phyloP scores from a whole-genome alignment of 1,140 invertebrate genomes.

The Drosophila asahinai region DNA sequence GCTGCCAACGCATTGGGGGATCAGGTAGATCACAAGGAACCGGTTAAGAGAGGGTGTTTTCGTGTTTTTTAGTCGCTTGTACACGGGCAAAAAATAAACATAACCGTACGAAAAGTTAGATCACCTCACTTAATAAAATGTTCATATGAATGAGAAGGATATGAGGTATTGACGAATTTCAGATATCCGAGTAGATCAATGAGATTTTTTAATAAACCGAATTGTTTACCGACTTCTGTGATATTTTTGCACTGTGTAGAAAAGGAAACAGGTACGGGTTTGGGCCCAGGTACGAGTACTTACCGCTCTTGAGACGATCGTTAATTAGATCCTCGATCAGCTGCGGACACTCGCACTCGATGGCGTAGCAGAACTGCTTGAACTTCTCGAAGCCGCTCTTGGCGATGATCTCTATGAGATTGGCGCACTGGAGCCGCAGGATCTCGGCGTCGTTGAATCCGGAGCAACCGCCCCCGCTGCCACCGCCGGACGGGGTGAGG shows the following conservation, averaged over 20 bases:
- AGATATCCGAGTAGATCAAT: too few relatives aligned
- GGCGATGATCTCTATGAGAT: conserved; percentile 86
- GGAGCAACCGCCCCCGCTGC: conserved; percentile 27
- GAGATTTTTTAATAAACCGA: not conserved
- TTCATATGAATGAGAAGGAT: not conserved
- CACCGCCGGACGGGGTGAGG: conserved; percentile 69
- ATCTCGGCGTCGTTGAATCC: conserved; percentile 76
- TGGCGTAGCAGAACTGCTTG: conserved; percentile 86
- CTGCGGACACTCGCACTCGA: conserved; percentile 86
- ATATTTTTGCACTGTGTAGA: conserved; percentile 4
- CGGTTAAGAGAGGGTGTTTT: conserved; percentile 52
- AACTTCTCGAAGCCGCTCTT: conserved; percentile 86
- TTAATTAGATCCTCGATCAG: conserved; percentile 86
- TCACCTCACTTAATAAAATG: conserved; percentile 9
- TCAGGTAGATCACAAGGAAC: conserved; percentile 50
- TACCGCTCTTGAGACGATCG: conserved; percentile 84
- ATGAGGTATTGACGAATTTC: not conserved
- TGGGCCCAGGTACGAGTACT: conserved; percentile 40
- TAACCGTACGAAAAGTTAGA: conserved; percentile 7
- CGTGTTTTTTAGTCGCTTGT: conserved; percentile 10
- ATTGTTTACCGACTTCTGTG: not conserved
- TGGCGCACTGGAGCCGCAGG: conserved; percentile 71
- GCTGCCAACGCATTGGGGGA: conserved; percentile 57
- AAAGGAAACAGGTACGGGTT: not conserved
- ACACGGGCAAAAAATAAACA: conserved; percentile 7